Evolutionary conservation across 2,113 vertebrate species (phyloP).

Genomic region (Falco punctatus): DNA sequence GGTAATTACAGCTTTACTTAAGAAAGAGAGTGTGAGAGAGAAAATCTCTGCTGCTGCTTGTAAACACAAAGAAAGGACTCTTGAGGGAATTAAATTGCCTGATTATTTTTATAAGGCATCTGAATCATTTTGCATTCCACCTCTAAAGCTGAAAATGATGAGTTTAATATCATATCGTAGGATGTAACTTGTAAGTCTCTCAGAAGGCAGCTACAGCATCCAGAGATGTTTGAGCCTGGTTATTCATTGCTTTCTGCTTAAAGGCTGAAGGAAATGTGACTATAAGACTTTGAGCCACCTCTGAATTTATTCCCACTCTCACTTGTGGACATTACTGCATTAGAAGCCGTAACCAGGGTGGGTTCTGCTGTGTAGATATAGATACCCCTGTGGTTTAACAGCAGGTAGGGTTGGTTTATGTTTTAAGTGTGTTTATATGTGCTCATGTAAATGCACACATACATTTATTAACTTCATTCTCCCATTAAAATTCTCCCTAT

Average conservation of each 20-base stretch:
- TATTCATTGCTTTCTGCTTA: slow-evolving; percentile 58
- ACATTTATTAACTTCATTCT: background rate
- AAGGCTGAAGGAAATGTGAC: slow-evolving; percentile 54
- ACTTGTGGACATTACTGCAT: background rate
- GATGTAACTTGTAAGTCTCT: slow-evolving; percentile 67
- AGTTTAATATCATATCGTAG: slow-evolving; percentile 76
- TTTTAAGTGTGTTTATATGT: background rate
- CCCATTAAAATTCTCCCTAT: background rate
- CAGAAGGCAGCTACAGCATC: slow-evolving; percentile 59
- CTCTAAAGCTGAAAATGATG: slow-evolving; percentile 77
- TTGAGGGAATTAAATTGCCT: slow-evolving; percentile 77
- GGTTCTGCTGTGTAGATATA: background rate
- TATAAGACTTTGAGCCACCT: slow-evolving; percentile 43
- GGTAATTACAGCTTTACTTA: slow-evolving; percentile 67
- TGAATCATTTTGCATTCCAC: slow-evolving; percentile 77
- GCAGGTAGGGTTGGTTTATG: background rate
- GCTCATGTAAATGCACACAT: background rate
- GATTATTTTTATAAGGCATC: slow-evolving; percentile 73
- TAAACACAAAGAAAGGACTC: slow-evolving; percentile 73
- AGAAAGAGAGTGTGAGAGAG: background rate
- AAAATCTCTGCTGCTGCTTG: slow-evolving; percentile 46
- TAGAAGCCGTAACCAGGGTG: background rate
- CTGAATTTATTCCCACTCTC: background rate
- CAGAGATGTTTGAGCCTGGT: slow-evolving; percentile 48
- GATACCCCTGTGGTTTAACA: background rate